Evolutionary conservation across 2,888 invertebrate genomes (phyloP), one percentile per base, ranked within the genome.

Genomic region (Mythimna pallens): DNA sequence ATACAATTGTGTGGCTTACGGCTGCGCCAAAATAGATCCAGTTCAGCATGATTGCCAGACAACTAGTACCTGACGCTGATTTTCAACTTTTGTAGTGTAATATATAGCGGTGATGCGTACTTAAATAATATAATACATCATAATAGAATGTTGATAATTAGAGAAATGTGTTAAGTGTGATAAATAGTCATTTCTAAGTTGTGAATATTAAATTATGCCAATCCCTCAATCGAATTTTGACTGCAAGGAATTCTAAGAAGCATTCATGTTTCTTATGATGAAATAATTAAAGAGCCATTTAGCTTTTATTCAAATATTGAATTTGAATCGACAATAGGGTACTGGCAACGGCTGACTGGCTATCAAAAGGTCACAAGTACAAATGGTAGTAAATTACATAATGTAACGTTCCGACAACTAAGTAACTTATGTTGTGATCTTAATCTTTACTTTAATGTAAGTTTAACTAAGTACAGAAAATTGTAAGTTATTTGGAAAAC

Each of bases 301-400:
- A 62, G 22, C 25, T 65, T 70, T 52, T 65, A 59, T 71, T 65
- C 58, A 67, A 83, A 76, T 83, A 81, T 75, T 72, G 75, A 47
- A 69, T 82, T 78, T 1, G 6, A 52, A 61, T 78, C 68, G 58
- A 80, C 75, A 71, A 83, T 74, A 74, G 65, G 43, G 43, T 71
- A 55, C 22, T 22, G 34, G 36, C 47, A 43, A 17, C 43, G 43
- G 55, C 43, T 10, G 83, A 74, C 58, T 65, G 71, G 69, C 69
- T 50, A 81, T 52, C 25, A 30, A 81, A 81, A 81, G 81, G 81
- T 70, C 65, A 83, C 58, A 65, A 65, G 70, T 68, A 58, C 67
- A 40, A 71, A 58, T 76, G 22, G 34, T 52, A 70, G 55, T 64
- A 40, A 55, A 50, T 80, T 81, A 81, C 57, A 70, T 75, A 80